Base-by-base conservation (phyloP, 1,140 invertebrate species). In the Megathymus violae region DNA sequence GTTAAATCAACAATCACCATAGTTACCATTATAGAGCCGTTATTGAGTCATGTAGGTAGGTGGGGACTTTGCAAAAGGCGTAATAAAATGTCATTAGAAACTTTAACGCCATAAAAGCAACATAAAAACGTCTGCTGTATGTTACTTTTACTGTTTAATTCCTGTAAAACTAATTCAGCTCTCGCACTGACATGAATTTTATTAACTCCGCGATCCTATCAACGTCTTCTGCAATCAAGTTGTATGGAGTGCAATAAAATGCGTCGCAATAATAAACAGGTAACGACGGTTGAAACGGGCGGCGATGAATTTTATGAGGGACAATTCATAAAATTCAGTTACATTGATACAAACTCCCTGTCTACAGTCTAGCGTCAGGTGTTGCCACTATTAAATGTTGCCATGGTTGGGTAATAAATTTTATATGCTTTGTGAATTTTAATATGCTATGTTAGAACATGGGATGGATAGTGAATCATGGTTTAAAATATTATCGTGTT, bases 241-340 rank as follows among this genome's bases (percentile, higher is more conserved):
- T 44, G 40, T 31, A 27, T 4, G 15, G 44, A 58, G 40, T 9
- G 25, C n/a, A 44, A 58, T 58, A 58, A 58, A 44, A 44, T 56
- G 9, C 17, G 13, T 56, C 52, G 40, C 43, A 56, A 56, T 56
- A 56, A 56, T 58, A 58, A 58, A 44, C 22, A 58, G 25, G 44
- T 58, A 58, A 44, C 15, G 25, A 16, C 41, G 46, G 16, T 4
- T 46, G 41, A 19, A 58, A 58, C 41, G 54, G 44, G 22, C 14
- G 9, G 27, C 41, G 16, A 46, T 58, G 54, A 58, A 58, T 58
- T 58, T 58, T 56, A 56, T 56, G 52, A 27, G 52, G 40, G 43
- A 11, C 52, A 56, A 27, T 54, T 54, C 38, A 54, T 54, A 43
- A 54, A 54, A 54, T 54, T 54, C 51, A 41, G 19, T 54, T 54